Conservation (phyloP, 1,140 invertebrate genomes). For the Leucophenga varia region DNA sequence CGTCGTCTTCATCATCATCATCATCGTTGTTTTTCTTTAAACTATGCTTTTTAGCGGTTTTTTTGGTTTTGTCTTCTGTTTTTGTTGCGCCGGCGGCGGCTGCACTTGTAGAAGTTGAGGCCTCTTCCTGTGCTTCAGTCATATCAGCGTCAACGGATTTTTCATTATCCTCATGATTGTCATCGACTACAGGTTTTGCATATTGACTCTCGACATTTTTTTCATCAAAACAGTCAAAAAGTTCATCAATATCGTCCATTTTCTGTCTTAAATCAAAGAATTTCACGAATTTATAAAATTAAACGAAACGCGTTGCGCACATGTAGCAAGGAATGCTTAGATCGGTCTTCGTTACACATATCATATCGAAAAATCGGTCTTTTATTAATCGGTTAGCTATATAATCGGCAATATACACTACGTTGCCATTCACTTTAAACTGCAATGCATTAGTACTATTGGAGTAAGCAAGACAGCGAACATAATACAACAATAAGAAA, state of each 20-base stretch:
- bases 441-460: no score
- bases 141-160: background rate
- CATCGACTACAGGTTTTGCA: background rate
- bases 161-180: background rate
- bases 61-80: background rate
- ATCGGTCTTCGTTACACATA: no score
- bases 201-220: conserved; percentile 16
- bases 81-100: background rate
- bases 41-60: conserved; percentile 1
- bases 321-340: no score
- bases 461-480: no score
- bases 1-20: background rate
- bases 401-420: no score
- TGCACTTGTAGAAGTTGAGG: conserved; percentile 17
- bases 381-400: no score
- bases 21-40: conserved; percentile 9
- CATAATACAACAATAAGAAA: no score
- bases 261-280: background rate
- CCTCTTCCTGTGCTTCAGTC: background rate
- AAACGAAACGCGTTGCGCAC: no score
- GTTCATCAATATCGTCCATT: conserved; percentile 49
- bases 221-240: conserved; percentile 48
- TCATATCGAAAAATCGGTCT: no score
- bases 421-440: no score
- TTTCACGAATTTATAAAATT: no score